phyloP scores from a whole-genome alignment of 2,113 vertebrate genomes.

The Dasyurus viverrinus region DNA sequence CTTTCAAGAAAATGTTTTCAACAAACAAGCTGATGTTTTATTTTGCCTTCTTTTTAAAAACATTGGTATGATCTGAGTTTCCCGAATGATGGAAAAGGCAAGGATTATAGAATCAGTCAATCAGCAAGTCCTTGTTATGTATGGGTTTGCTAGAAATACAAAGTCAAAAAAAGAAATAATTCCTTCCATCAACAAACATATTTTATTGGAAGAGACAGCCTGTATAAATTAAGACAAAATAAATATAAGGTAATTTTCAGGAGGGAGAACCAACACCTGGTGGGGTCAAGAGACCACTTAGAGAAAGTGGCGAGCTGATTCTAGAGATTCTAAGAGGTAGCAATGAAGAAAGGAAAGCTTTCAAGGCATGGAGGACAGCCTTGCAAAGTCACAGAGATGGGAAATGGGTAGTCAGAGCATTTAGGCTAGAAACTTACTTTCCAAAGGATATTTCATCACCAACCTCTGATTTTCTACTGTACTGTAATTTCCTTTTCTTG shows the following conservation, averaged over 20 bases:
- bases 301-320: neutral
- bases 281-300: neutral
- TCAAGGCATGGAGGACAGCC: neutral
- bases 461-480: neutral
- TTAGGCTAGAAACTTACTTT: neutral
- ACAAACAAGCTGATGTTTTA: neutral
- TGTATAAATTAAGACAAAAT: neutral
- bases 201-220: neutral
- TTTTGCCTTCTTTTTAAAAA: neutral
- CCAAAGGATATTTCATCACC: neutral
- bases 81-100: neutral
- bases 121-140: neutral
- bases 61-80: neutral
- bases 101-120: neutral
- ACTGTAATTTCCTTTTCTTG: neutral
- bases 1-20: neutral
- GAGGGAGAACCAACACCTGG: neutral
- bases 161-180: neutral
- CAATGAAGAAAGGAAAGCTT: neutral
- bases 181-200: neutral
- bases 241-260: neutral
- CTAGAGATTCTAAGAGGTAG: neutral
- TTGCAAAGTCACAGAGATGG: neutral
- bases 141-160: neutral
- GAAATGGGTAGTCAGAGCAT: neutral